phyloP scores from a whole-genome alignment of 2,113 vertebrate species.

The Addax nasomaculatus region DNA sequence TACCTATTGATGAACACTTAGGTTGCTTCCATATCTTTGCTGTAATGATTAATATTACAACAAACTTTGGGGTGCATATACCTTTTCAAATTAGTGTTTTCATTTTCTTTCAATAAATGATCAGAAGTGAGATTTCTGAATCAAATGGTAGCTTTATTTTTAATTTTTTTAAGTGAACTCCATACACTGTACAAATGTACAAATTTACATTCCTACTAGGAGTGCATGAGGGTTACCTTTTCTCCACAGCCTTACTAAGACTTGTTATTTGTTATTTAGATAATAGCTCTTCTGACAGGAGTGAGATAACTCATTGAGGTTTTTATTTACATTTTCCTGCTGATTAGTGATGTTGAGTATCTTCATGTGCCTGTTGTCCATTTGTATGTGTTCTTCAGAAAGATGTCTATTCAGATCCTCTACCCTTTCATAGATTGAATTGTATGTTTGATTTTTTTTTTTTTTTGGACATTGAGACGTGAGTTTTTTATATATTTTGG shows the following conservation, averaged over 20 bases:
- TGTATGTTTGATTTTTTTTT: neutral
- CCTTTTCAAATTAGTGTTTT: neutral
- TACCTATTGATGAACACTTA: neutral
- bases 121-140: neutral
- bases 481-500: neutral
- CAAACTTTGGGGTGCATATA: neutral
- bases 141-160: neutral
- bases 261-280: neutral
- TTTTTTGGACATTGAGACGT: no score
- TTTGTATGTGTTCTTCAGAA: neutral
- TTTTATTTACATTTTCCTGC: neutral
- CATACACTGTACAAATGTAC: neutral
- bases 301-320: neutral
- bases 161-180: neutral
- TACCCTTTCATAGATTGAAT: neutral
- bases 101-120: neutral
- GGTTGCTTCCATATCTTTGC: neutral
- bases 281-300: neutral
- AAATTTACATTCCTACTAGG: neutral
- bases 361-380: neutral
- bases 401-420: neutral
- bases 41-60: neutral
- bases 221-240: neutral
- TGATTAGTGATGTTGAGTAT: neutral
- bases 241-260: neutral